Evolutionary conservation across 2,113 vertebrate genomes (phyloP).

Genomic region (Alosa alosa): DNA sequence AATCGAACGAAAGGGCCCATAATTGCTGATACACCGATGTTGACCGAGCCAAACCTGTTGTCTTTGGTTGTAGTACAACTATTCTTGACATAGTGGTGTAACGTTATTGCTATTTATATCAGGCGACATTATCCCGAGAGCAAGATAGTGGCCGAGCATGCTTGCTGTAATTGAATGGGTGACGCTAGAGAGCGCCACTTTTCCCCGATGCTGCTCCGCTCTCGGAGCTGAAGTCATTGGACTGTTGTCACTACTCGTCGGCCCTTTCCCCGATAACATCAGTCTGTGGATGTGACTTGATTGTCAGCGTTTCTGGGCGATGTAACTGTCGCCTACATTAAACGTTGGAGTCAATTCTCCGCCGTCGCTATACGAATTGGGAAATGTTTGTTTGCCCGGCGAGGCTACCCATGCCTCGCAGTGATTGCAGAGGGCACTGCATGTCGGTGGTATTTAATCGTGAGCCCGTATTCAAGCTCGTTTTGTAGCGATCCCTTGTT

Average conservation of each 20-base stretch:
- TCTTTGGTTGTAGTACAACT: not conserved
- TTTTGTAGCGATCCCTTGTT: not conserved
- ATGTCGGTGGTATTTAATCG: not conserved
- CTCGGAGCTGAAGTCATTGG: not conserved
- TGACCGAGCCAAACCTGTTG: not conserved
- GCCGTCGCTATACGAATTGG: not conserved
- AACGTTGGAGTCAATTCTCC: not conserved
- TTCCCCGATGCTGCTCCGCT: slow-evolving; percentile 33
- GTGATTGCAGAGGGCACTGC: not conserved
- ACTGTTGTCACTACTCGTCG: not conserved
- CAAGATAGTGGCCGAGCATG: slow-evolving; percentile 1
- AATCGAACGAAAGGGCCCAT: not conserved
- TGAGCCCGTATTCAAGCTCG: not conserved
- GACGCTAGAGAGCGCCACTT: slow-evolving; percentile 75
- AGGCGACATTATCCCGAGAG: not conserved
- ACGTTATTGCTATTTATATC: slow-evolving; percentile 8
- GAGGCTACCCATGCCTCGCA: not conserved
- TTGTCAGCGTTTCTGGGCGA: not conserved
- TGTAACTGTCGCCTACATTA: not conserved
- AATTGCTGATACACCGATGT: not conserved
- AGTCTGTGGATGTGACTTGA: not conserved
- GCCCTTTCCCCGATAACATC: not conserved
- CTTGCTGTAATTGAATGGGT: slow-evolving; percentile 18
- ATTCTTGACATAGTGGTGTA: not conserved
- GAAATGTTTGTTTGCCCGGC: not conserved